Base-by-base conservation (phyloP, 2,113 vertebrate genomes). In the Malurus melanocephalus region DNA sequence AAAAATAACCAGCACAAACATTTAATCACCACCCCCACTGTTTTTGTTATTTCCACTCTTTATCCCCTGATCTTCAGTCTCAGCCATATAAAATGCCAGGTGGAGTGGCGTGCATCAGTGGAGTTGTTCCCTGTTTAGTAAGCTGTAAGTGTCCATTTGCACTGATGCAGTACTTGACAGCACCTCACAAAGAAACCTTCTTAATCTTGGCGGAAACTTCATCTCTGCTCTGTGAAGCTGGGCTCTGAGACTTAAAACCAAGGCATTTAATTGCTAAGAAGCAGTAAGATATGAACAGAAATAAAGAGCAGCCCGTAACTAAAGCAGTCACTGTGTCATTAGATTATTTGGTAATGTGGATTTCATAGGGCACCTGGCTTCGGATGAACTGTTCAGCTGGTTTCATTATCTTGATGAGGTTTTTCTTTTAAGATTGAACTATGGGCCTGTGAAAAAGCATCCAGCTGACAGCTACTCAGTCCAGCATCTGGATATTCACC, bases 121-220 rank as follows among this genome's bases (percentile, higher is more conserved):
- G 74, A 93, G 57, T 42, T 80, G 61, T 71, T 87, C 88, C 71
- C 84, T 93, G 38, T 81, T 92, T 93, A 94, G 91, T 87, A 90
- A 95, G 49, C 55, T 74, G 2, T 71, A 90, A 93, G 80, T 77
- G 83, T 68, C 85, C 89, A 87, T 94, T 96, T 89, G 68, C 61
- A 85, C 71, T 27, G 11, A 26, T 87, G 60, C 79, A 73, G 40
- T 23, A 84, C 61, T 85, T 92, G 87, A 85, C 26, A 11, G 83
- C 56, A 87, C 19, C 87, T 92, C 48, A 35, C 57, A 94, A 89
- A 96, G 88, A 96, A 91, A 26, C 53, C 74, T 87, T 76, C 90
- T 92, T 82, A 88, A 87, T 71, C 71, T 65, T 45, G 48, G 48
- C 12, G 40, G 92, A 80, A 95, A 80, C 67, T 78, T 87, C 80